These are phyloP conservation scores for Bathynomus jamesi DNA, from an alignment of 1,140 invertebrate genomes.

Conservation along the genomic window DNA sequence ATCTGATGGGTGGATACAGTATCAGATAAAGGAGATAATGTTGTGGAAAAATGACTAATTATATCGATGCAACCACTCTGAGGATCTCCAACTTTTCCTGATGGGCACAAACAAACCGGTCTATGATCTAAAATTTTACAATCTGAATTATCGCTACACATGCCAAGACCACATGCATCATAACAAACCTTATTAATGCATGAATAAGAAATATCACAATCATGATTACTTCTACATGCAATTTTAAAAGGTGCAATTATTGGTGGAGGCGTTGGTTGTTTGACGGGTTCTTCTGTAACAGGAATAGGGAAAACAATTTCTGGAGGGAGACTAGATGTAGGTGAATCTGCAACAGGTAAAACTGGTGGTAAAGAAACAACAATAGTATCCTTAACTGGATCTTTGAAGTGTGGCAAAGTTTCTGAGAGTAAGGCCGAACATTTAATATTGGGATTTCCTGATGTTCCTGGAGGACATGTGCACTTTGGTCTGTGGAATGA, in stretches of 20 bases:
- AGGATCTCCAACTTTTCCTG: constrained; percentile 50
- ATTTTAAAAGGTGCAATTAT: constrained; percentile 10
- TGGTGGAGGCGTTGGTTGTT: constrained; percentile 44
- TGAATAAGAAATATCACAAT: constrained; percentile 81
- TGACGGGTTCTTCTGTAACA: constrained; percentile 54
- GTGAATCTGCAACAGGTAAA: constrained; percentile 8
- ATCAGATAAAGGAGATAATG: neutral
- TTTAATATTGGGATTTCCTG: constrained; percentile 54
- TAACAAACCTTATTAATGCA: constrained; percentile 75
- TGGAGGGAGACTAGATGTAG: constrained; percentile 16
- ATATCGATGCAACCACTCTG: constrained; percentile 44
- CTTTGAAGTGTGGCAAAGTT: too few species aligned
- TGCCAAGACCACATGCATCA: constrained; percentile 58
- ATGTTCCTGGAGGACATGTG: constrained; percentile 54
- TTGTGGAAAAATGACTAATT: constrained; percentile 42
- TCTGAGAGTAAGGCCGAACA: constrained; percentile 30
- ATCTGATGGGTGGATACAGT: neutral
- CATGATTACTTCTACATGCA: constrained; percentile 43
- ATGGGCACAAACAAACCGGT: constrained; percentile 39
- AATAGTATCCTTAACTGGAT: too few species aligned
- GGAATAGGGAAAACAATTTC: constrained; percentile 42
- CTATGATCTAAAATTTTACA: constrained; percentile 39
- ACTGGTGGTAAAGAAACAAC: neutral
- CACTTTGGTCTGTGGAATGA: constrained; percentile 60
- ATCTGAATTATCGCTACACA: constrained; percentile 43